Base-by-base conservation (phyloP, 2,888 invertebrate genomes). In the Philaethria dido region DNA sequence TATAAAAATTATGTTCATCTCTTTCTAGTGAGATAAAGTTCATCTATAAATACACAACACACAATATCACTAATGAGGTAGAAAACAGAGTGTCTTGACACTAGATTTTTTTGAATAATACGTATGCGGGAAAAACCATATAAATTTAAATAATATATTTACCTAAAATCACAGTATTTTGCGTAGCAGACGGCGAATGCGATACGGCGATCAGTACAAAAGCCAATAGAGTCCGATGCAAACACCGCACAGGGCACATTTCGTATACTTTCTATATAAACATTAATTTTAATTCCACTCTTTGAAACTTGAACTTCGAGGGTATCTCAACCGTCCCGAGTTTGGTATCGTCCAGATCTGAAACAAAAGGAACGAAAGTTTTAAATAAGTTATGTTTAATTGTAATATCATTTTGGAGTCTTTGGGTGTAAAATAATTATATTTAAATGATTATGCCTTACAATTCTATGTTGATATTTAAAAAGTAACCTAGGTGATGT, bases 141-240 rank as follows among this genome's bases (percentile, higher is more conserved):
- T 13, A 20, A 11, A 13, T 14, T 2, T 50, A 11, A 36, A 59
- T n/a, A 9, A 29, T 33, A 33, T 33, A 74, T 72, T 81, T 81
- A 90, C 90, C 88, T 81, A 88, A 75, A 71, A 84, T 80, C 14
- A 88, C 74, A 36, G 84, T 84, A 73, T 87, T 88, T 73, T 86
- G 86, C 33, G 89, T 88, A 5, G 89, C 89, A 64, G 88, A 84
- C 44, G 89, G 88, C n/a, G 87, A 82, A 45, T 82, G 84, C 16
- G 84, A 85, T 68, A 87, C 79, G 60, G 82, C 83, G 59, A 90
- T 78, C 72, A 89, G 72, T 52, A 88, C 72, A 74, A 88, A 88
- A 64, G 83, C 82, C 72, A 85, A 75, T 71, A 88, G 72, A 74
- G 86, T 87, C 78, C 80, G 85, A 72, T 80, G 78, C 68, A 80